Evolutionary conservation across 2,797 vertebrate species (phyloP), one percentile per base, ranked within the genome.

Genomic region (Sarcoramphus papa): DNA sequence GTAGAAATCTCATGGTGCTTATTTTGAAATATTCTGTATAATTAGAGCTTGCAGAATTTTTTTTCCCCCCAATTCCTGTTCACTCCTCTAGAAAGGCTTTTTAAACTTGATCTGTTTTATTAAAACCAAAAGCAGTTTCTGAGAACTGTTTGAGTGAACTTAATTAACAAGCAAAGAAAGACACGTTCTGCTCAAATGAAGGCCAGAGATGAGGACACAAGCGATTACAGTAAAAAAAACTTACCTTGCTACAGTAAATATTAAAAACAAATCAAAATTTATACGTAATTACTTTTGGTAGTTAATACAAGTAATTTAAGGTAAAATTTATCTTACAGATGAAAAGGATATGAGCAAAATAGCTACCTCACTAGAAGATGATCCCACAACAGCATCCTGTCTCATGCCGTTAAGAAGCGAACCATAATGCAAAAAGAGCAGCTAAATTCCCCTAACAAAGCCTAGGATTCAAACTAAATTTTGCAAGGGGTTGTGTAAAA

Each of bases 1-100:
- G 62, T 76, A 97, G 82, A 97, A 93, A 76, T 95, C 89, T 97
- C 90, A 92, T 87, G 76, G 35, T 96, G 72, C 63, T 96, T 95
- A 57, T 95, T 97, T 96, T 81, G 90, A 96, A 95, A 83, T 93
- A 77, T 41, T 88, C 80, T 87, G 51, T 89, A 33, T 91, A 97
- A 97, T 96, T 96, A 97, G 60, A 67, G 47, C 51, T 94, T 88
- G 35, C 53, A 93, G 63, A 95, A 94, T 68, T 54, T 59, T 30
- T 51, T 48, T 14, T 3, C 0, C 10, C 40, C 17, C 47, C 35
- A 77, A 60, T 95, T 97, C 60, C 53, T 93, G 35, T 95, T 91
- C 64, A 60, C 43, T 83, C 68, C 48, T 82, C 60, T 83, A 70
- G 50, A 87, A 81, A 90, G 70, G 12, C 18, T 45, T 92, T 92